Evolutionary conservation across 1,140 invertebrate genomes (phyloP), one percentile per base, ranked within the genome.

Genomic region (Bombus pyrosoma): DNA sequence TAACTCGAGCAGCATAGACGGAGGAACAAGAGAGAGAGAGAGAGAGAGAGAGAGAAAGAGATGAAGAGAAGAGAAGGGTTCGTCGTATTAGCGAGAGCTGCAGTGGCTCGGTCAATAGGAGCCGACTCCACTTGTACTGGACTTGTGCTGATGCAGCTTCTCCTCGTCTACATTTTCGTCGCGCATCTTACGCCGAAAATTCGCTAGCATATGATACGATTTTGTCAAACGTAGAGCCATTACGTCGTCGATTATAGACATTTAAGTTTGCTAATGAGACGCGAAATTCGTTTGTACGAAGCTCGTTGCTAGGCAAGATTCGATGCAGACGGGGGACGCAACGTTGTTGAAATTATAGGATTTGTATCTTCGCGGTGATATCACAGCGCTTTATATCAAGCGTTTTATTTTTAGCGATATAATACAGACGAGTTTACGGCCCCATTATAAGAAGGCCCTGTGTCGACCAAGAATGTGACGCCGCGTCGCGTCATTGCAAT

Each of bases 91-190:
- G 77, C 75, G 71, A 74, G 83, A 76, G 72, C 83, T 87, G 71
- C 71, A 85, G 82, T 81, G 83, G 39, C 77, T 81, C 86, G 84
- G 84, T 85, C 84, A 85, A 85, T 85, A 85, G 75, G 71, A 85
- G 79, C 18, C 59, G 41, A 71, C 84, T 85, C 83, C 59, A 74
- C 84, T 79, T 81, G 79, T 79, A 81, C 78, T 69, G 79, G 84
- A 85, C 79, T 81, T 74, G 57, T 75, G 84, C 84, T 81, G 84
- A 85, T 75, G 84, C 79, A 74, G 84, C 59, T 39, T 57, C 15
- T n/a, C 28, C 1, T 25, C 22, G 47, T n/a, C 39, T 62, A 39
- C 53, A 66, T 80, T 72, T 74, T 74, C 59, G 39, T 71, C 64
- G 59, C 62, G 62, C 71, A 15, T 81, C 79, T 85, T 85, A 68